Percentiles rank a stretch among this genome's conserved stretches.
These are phyloP conservation scores for Brachionus rubens DNA, from an alignment of 1,140 invertebrate genomes.

Conservation along the genomic window DNA sequence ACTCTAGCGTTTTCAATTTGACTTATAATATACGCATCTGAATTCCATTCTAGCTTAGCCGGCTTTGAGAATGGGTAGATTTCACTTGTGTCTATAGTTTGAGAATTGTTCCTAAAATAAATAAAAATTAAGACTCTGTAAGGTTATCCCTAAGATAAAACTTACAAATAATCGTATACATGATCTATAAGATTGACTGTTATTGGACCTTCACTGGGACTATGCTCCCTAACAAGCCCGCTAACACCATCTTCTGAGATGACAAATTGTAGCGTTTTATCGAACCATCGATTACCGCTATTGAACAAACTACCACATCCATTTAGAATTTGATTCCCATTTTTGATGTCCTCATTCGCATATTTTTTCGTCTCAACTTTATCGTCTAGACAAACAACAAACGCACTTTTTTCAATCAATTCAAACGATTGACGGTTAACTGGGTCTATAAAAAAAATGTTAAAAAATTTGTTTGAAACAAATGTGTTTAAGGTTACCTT, in stretches of 20 bases:
- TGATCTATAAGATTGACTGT: conserved; percentile 69
- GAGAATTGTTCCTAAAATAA: not conserved
- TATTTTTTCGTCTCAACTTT: not conserved
- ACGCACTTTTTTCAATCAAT: conserved; percentile 75
- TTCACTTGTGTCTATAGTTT: not conserved
- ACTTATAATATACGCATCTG: conserved; percentile 47
- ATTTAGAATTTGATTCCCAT: conserved; percentile 76
- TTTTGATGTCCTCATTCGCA: conserved; percentile 62
- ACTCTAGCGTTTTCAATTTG: conserved; percentile 52
- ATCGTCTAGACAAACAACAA: conserved; percentile 77
- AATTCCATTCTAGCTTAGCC: conserved; percentile 25
- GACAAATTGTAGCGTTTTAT: conserved; percentile 79
- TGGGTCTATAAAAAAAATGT: conserved; percentile 64
- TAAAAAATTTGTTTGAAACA: not conserved
- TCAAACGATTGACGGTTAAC: conserved; percentile 76
- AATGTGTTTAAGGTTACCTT: conserved; percentile 62
- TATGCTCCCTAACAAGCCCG: conserved; percentile 95
- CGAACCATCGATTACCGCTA: conserved; percentile 90
- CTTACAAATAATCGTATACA: conserved; percentile 66
- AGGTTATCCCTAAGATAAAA: too few species aligned
- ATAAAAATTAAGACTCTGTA: too few species aligned
- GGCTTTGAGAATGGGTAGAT: not conserved
- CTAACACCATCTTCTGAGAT: conserved; percentile 70
- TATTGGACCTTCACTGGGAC: conserved; percentile 88
- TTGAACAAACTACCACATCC: conserved; percentile 79